phyloP scores from a whole-genome alignment of 2,888 invertebrate species.

The Drosophila quinaria region DNA sequence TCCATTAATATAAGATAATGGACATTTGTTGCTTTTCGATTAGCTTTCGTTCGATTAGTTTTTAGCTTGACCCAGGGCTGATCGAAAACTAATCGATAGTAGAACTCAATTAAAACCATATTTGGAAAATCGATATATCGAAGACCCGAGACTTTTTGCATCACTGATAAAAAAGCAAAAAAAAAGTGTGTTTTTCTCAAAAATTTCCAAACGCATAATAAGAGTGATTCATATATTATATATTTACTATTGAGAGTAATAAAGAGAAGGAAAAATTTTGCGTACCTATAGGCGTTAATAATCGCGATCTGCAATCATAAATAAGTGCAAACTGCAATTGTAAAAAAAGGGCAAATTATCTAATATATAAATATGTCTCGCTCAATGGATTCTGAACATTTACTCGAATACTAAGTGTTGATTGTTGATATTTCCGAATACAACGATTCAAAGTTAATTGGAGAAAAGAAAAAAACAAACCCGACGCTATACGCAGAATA shows the following conservation, averaged over 20 bases:
- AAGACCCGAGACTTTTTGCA: not conserved
- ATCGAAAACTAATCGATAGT: not conserved
- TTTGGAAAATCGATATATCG: constrained; percentile 9
- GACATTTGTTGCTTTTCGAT: not conserved
- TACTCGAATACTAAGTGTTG: constrained; percentile 65
- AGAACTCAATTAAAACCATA: not conserved
- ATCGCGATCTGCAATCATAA: constrained; percentile 5
- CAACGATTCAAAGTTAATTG: constrained; percentile 21
- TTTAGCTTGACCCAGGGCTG: not conserved
- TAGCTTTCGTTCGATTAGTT: too few species aligned
- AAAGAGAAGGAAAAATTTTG: not conserved
- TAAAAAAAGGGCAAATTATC: constrained; percentile 29
- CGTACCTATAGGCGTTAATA: constrained; percentile 2
- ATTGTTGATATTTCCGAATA: constrained; percentile 31
- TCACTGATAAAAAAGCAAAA: constrained; percentile 8
- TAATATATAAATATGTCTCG: constrained; percentile 79
- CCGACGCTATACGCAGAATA: constrained; percentile 41
- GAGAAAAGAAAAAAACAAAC: constrained; percentile 24
- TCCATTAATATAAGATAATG: not conserved
- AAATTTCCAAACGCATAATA: constrained; percentile 8
- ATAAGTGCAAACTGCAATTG: constrained; percentile 13
- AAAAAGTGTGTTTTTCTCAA: constrained; percentile 14
- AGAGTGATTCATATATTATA: constrained; percentile 18
- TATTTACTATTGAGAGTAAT: not conserved
- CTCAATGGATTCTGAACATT: constrained; percentile 82